Percentiles rank a stretch among this genome's conserved stretches.
phyloP scores from a whole-genome alignment of 2,797 vertebrate species.

The Sylvilagus floridanus region DNA sequence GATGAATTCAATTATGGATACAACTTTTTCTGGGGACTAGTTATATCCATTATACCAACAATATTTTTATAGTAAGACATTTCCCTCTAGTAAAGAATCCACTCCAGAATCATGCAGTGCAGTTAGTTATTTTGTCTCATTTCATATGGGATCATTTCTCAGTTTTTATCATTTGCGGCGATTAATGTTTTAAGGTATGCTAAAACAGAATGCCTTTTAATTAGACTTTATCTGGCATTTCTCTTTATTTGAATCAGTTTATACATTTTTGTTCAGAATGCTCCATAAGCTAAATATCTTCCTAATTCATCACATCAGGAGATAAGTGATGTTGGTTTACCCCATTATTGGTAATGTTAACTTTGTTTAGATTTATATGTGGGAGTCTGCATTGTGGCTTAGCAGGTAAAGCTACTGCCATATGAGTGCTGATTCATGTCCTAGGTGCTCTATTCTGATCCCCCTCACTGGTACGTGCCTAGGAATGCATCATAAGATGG shows the following conservation, averaged over 20 bases:
- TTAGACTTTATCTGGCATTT: not conserved
- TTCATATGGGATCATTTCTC: not conserved
- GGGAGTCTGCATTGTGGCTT: no score
- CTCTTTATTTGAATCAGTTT: not conserved
- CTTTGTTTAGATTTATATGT: not conserved
- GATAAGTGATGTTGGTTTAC: not conserved
- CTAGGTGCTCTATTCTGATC: no score
- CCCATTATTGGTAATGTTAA: not conserved
- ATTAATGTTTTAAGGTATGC: not conserved
- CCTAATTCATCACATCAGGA: not conserved
- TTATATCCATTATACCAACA: not conserved
- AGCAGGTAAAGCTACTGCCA: no score
- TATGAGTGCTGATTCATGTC: no score
- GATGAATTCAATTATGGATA: not conserved
- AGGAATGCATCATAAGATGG: no score
- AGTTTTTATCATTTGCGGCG: not conserved
- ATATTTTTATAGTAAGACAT: constrained; percentile 16
- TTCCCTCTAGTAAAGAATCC: not conserved
- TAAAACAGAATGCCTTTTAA: not conserved
- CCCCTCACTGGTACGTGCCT: no score
- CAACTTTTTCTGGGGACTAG: not conserved
- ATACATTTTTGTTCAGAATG: not conserved
- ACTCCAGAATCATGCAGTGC: not conserved
- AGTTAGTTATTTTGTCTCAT: not conserved
- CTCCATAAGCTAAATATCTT: not conserved